Base-by-base conservation (phyloP, 2,888 invertebrate genomes). In the Patella ulyssiponensis region DNA sequence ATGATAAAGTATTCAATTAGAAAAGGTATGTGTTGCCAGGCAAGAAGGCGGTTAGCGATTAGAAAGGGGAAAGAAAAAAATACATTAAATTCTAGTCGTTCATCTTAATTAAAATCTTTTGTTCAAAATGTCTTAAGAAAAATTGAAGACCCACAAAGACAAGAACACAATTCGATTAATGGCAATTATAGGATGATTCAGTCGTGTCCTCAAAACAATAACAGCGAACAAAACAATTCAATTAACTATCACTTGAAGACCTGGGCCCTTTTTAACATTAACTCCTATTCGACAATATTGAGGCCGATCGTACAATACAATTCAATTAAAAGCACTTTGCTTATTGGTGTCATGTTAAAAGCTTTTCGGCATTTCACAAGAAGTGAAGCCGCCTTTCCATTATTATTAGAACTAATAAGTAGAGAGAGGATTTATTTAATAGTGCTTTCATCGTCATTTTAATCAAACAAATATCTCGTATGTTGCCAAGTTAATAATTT, bases 281-380 rank as follows among this genome's bases (percentile, higher is more conserved):
- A 64, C 64, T 64, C 23, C 64, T 23, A 64, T 64, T 64, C 14
- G 64, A 64, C 64, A 64, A 64, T 64, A 64, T 64, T 64, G 23
- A 23, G 64, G 64, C 64, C 64, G 64, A 11, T 23, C 64, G 9
- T 23, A 64, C 64, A 64, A 64, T 23, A 64, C 64, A 64, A 64
- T 64, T 64, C 64, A 23, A 64, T 64, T 64, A 64, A 64, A 64
- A 64, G 64, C 64, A 64, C 64, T 64, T 64, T 23, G 23, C 20
- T 64, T 64, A 64, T 64, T 64, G 64, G 64, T 64, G 23, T 64
- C 64, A 23, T 64, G 20, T 64, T 64, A 64, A 64, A 64, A 64
- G 64, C 64, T 23, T 64, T 64, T 64, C 64, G 64, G 20, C 23
- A 64, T 64, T 64, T 64, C 20, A 64, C 64, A 64, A 23, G 64